These are phyloP conservation scores for Leucopsar rothschildi DNA, from an alignment of 2,113 vertebrate species.

Conservation along the genomic window DNA sequence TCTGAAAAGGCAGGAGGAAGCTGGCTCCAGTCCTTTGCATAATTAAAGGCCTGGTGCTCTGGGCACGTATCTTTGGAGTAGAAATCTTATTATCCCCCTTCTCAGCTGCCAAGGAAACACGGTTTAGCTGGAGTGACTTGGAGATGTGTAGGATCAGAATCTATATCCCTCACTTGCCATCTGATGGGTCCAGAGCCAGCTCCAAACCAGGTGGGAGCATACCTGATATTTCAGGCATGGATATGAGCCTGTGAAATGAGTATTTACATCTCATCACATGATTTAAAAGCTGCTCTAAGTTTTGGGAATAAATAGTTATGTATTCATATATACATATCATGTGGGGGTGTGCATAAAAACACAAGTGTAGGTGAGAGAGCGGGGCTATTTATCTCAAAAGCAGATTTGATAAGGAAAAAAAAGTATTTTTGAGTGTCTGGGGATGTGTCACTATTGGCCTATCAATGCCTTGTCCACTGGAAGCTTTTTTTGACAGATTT, in stretches of 20 bases:
- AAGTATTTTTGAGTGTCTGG: not conserved
- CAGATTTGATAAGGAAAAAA: not conserved
- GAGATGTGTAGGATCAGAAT: not conserved
- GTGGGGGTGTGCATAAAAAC: not conserved
- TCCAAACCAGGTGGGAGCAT: not conserved
- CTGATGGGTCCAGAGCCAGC: not conserved
- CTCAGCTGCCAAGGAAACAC: not conserved
- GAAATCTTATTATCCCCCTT: not conserved
- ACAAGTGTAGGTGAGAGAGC: not conserved
- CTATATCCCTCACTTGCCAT: not conserved
- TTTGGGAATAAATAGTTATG: not conserved
- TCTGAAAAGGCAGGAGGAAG: conserved; percentile 35
- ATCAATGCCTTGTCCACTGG: not conserved
- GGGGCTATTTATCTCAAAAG: not conserved
- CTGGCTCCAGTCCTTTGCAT: conserved; percentile 12
- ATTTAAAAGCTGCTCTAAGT: not conserved
- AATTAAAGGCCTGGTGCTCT: conserved; percentile 15
- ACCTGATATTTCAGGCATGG: not conserved
- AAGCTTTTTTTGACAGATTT: not conserved
- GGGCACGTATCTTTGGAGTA: not conserved
- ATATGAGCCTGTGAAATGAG: not conserved
- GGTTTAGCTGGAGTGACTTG: not conserved
- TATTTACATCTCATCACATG: not conserved
- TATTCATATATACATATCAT: not conserved
- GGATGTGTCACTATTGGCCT: not conserved